Base-by-base conservation (phyloP, 1,140 invertebrate genomes). In the Stegodyphus dumicola region DNA sequence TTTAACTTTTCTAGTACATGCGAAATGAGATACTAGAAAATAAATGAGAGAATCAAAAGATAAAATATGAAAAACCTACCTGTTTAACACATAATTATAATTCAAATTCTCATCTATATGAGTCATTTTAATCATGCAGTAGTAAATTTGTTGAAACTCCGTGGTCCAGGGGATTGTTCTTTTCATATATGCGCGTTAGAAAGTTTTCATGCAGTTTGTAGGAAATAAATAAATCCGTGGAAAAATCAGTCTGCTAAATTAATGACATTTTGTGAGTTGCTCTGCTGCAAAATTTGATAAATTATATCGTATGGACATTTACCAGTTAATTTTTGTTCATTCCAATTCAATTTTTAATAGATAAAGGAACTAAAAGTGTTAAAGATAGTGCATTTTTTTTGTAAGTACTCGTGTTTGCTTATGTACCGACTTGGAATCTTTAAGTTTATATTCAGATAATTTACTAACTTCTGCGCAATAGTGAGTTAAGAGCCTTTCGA, bases 81-180 rank as follows among this genome's bases (percentile, higher is more conserved):
- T 67, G 9, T 18, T 13, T 6, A 2, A n/a, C 7, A 67, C 7
- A 15, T 7, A 67, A 17, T 67, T n/a, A 9, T 2, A n/a, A 7
- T 7, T 5, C 5, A 15, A 53, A 79, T 15, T 49, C 48, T 48
- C 48, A 54, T 52, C 77, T 70, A 79, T 66, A 49, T 79, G 65
- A 69, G 60, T 51, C 77, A 70, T 73, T 71, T 71, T 4, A 1
- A 51, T 9, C 70, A 71, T 71, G 70, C 70, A 52, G 9, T 51
- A 71, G 18, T 5, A 33, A 9, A 48, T 7, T 48, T 7, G 49
- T 51, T 67, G 11, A 15, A 15, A 15, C 7, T 71, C n/a, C 49
- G 6, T 10, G 9, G 33, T 81, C 78, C 78, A 81, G 78, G 78
- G 78, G 78, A 81, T 81, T 60, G 56, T 73, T 48, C 18, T 79